Percentiles rank a stretch among this genome's conserved stretches.
phyloP scores from a whole-genome alignment of 1,140 invertebrate species.

The Saxidomus purpurata region DNA sequence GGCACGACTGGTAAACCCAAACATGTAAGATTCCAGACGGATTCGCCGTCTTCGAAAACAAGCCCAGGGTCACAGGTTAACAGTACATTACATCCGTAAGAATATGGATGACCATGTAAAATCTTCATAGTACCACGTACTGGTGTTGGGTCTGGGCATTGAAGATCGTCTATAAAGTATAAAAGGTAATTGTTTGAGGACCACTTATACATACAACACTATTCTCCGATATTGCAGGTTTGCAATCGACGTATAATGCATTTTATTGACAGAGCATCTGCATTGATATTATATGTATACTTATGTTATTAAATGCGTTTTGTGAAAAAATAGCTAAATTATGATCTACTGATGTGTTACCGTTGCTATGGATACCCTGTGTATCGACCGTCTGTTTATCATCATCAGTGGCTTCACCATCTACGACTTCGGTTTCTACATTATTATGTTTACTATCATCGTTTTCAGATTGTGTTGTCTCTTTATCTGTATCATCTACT shows the following conservation, averaged over 20 bases:
- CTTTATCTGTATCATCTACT: not conserved
- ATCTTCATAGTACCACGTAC: not conserved
- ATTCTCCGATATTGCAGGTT: too few species aligned
- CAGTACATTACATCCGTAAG: not conserved
- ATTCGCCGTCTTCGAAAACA: not conserved
- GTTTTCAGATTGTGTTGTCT: not conserved
- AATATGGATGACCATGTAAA: not conserved
- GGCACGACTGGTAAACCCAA: not conserved
- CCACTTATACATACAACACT: too few species aligned
- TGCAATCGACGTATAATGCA: too few species aligned
- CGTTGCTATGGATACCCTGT: not conserved
- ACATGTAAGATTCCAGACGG: not conserved
- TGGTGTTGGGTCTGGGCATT: not conserved
- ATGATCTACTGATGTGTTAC: too few species aligned
- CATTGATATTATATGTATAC: too few species aligned
- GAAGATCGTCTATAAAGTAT: not conserved
- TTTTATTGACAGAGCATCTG: too few species aligned
- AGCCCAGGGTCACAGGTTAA: slow-evolving; percentile 5
- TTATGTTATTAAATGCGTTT: too few species aligned
- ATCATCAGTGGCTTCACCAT: not conserved
- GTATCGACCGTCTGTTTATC: not conserved
- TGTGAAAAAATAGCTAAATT: too few species aligned
- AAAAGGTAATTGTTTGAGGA: too few species aligned
- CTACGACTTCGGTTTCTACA: not conserved
- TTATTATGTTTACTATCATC: not conserved